Evolutionary conservation across 2,797 vertebrate species (phyloP).

Genomic region (Amniataba percoides): DNA sequence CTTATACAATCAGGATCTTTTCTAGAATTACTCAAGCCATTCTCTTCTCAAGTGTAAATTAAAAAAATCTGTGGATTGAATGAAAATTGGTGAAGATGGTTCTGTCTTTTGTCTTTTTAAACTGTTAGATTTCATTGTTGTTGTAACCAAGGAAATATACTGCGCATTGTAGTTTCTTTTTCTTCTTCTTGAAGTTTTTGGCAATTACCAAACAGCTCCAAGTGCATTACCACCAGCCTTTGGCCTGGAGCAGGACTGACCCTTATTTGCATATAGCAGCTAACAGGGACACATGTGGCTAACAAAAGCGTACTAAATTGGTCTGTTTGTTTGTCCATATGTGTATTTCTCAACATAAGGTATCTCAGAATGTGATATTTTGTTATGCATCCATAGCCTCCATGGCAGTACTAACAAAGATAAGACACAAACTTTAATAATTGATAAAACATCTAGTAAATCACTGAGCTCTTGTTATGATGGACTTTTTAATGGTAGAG

Average conservation of each 20-base stretch:
- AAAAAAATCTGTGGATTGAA: background rate
- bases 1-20: too few species aligned
- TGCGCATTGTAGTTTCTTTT: background rate
- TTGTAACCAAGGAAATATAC: background rate
- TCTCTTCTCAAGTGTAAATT: too few species aligned
- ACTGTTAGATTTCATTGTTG: background rate
- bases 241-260: background rate
- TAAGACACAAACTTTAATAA: slow-evolving; percentile 10
- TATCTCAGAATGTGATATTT: background rate
- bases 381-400: background rate
- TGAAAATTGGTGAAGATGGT: background rate
- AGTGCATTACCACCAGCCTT: background rate
- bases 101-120: background rate
- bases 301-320: background rate
- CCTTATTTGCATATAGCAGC: background rate
- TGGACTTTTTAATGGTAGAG: too few species aligned
- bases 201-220: background rate
- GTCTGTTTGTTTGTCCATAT: background rate
- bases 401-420: slow-evolving; percentile 6
- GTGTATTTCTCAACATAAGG: background rate
- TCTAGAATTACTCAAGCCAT: too few species aligned
- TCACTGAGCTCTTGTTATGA: background rate
- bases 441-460: background rate
- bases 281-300: background rate
- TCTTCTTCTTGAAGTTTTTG: background rate